Conservation (phyloP, 2,113 vertebrate genomes). For the Pseudopipra pipra region DNA sequence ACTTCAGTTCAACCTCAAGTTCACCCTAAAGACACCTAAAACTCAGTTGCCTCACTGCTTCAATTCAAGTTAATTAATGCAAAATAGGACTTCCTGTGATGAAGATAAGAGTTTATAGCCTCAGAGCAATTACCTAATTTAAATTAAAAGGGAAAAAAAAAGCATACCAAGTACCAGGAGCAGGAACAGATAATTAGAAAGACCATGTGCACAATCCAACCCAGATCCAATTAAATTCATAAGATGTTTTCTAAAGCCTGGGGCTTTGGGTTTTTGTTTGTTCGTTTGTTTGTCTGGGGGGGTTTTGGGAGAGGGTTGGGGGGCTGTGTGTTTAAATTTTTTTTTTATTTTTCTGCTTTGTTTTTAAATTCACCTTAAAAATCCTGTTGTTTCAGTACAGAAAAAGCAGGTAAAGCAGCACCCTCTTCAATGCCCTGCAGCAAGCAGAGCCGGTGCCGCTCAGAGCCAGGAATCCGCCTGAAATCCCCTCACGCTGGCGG, state of each 20-base stretch:
- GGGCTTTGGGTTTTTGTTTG: not conserved
- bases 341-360: not conserved
- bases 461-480: not conserved
- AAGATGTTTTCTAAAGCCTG: not conserved
- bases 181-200: not conserved
- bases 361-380: not conserved
- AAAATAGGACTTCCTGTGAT: slow-evolving; percentile 31
- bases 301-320: too few relatives aligned
- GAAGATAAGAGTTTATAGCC: slow-evolving; percentile 24
- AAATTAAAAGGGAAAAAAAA: not conserved
- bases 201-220: not conserved
- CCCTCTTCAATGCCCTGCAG: rapidly evolving
- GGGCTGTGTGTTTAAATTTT: not conserved
- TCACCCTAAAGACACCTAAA: slow-evolving; percentile 29
- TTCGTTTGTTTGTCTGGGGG: not conserved
- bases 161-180: not conserved
- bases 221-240: not conserved
- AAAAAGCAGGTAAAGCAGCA: not conserved
- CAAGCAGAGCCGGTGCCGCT: not conserved
- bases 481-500: not conserved
- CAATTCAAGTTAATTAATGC: slow-evolving; percentile 44
- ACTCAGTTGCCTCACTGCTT: not conserved
- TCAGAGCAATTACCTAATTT: slow-evolving; percentile 20
- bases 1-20: slow-evolving; percentile 1
- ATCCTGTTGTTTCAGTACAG: not conserved